These are phyloP conservation scores for Petroica traversi DNA, from an alignment of 2,113 vertebrate genomes.

Conservation along the genomic window DNA sequence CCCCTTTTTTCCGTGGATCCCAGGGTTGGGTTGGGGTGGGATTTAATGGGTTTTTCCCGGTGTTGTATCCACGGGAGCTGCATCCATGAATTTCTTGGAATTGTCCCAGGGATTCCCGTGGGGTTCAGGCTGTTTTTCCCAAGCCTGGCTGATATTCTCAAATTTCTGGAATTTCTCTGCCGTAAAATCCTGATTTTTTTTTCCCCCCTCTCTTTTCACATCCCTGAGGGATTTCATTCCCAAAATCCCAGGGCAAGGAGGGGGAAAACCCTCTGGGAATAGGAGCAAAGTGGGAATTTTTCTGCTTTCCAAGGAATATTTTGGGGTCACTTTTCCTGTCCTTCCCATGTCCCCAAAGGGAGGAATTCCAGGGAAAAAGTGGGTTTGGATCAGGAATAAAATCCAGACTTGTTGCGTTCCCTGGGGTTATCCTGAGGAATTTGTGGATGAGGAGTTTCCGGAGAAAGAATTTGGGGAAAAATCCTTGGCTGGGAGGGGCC, in stretches of 20 bases:
- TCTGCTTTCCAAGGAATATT: background rate
- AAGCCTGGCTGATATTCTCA: background rate
- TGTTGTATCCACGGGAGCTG: background rate
- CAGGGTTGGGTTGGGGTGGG: accelerated
- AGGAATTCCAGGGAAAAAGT: background rate
- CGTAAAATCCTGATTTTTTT: background rate
- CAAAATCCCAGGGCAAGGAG: background rate
- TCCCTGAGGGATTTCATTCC: background rate
- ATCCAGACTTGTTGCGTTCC: background rate
- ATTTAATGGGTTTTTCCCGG: background rate
- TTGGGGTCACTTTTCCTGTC: accelerated
- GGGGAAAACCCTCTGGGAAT: background rate
- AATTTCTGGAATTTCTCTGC: background rate
- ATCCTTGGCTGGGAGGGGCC: background rate
- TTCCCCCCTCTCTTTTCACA: background rate
- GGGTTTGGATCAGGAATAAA: background rate
- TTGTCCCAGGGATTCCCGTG: accelerated
- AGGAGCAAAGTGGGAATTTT: background rate
- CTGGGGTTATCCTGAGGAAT: background rate
- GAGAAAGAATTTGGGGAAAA: background rate
- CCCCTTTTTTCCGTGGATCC: background rate
- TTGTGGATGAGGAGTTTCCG: background rate
- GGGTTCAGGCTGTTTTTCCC: background rate
- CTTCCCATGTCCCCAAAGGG: background rate
- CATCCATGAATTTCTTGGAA: background rate